Evolutionary conservation across 2,113 vertebrate genomes (phyloP).

Genomic region (Nerophis ophidion): DNA sequence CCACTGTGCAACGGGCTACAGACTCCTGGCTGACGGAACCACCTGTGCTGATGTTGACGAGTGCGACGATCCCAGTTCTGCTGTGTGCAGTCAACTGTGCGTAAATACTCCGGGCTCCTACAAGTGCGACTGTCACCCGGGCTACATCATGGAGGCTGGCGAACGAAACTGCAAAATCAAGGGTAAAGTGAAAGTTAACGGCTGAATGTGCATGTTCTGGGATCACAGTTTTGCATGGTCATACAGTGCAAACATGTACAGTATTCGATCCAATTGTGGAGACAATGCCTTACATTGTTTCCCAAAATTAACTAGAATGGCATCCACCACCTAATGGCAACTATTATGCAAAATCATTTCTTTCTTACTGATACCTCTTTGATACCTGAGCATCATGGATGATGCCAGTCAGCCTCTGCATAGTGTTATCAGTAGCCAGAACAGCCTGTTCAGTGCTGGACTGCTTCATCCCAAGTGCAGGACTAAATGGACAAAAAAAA

Average conservation of each 20-base stretch:
- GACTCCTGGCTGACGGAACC: slow-evolving; percentile 45
- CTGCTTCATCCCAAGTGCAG: no score
- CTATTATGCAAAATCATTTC: no score
- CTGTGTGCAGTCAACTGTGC: slow-evolving; percentile 81
- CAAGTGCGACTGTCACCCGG: slow-evolving; percentile 75
- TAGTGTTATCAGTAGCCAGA: no score
- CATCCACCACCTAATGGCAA: no score
- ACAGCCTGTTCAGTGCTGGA: no score
- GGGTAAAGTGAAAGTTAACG: slow-evolving; percentile 60
- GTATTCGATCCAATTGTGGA: no score
- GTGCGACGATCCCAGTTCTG: slow-evolving; percentile 50
- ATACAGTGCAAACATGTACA: background rate
- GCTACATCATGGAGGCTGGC: slow-evolving; percentile 75
- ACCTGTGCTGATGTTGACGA: slow-evolving; percentile 80
- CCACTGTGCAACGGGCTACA: slow-evolving; percentile 74
- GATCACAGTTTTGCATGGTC: background rate
- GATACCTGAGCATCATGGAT: no score
- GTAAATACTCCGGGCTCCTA: slow-evolving; percentile 77
- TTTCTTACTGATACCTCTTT: no score
- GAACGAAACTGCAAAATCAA: slow-evolving; percentile 74
- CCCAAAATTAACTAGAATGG: no score
- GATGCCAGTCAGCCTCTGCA: no score
- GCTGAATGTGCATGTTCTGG: background rate
- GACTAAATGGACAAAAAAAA: no score
- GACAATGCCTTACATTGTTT: no score